phyloP scores from a whole-genome alignment of 2,888 invertebrate genomes.

The Ariolimax columbianus region DNA sequence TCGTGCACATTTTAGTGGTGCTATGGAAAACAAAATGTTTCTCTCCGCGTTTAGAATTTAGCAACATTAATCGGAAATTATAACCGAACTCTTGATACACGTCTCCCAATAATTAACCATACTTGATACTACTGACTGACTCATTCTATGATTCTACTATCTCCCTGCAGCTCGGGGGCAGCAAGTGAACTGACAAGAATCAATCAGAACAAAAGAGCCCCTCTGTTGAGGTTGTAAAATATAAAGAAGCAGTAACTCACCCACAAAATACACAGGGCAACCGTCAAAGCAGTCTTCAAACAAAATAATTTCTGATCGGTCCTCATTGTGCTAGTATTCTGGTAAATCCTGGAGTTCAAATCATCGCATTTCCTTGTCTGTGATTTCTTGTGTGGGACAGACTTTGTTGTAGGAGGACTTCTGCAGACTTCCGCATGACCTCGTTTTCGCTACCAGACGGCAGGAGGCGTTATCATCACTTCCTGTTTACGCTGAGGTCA shows the following conservation, averaged over 20 bases:
- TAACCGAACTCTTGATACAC: background rate
- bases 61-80: background rate
- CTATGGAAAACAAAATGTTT: too few relatives aligned
- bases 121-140: slow-evolving; percentile 6
- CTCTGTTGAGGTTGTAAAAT: background rate
- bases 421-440: slow-evolving; percentile 58
- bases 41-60: too few relatives aligned
- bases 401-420: slow-evolving; percentile 55
- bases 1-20: too few relatives aligned
- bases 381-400: background rate
- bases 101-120: background rate
- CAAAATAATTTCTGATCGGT: slow-evolving; percentile 60
- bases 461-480: slow-evolving; percentile 55
- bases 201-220: background rate
- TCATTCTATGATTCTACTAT: background rate
- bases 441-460: slow-evolving; percentile 50
- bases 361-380: slow-evolving; percentile 27
- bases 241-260: slow-evolving; percentile 51
- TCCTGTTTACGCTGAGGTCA: slow-evolving; percentile 41
- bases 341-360: slow-evolving; percentile 19
- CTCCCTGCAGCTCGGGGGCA: background rate
- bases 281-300: slow-evolving; percentile 53
- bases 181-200: background rate
- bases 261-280: slow-evolving; percentile 56
- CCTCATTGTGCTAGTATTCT: slow-evolving; percentile 55